Percentiles rank a stretch among this genome's conserved stretches.
Evolutionary conservation across 2,797 vertebrate species (phyloP).

Genomic region (Mallotus villosus): DNA sequence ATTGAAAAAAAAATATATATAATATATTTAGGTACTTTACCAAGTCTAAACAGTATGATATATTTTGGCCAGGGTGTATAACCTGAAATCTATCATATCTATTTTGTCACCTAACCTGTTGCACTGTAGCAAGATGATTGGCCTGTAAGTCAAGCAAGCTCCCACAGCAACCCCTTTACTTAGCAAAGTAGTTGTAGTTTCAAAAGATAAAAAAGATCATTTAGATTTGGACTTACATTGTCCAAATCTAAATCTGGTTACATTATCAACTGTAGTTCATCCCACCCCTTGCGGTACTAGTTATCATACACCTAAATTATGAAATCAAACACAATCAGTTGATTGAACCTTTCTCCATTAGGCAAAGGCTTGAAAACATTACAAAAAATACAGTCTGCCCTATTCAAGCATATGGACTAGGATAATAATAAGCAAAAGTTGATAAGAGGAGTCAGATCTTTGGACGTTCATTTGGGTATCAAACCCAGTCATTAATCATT

Average conservation of each 20-base stretch:
- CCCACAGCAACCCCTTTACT: not conserved
- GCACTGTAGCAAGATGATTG: not conserved
- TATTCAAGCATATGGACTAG: conserved; percentile 47
- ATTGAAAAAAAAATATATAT: not conserved
- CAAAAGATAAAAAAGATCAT: too few species aligned
- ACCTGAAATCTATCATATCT: not conserved
- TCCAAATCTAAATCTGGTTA: too few species aligned
- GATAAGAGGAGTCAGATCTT: conserved; percentile 69
- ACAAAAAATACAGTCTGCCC: not conserved
- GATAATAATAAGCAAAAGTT: conserved; percentile 76
- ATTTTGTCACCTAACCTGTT: not conserved
- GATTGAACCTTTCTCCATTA: too few species aligned
- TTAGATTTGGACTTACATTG: too few species aligned
- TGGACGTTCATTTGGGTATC: conserved; percentile 66
- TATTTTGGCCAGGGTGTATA: not conserved
- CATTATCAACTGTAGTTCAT: too few species aligned
- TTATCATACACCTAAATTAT: too few species aligned
- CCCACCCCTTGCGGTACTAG: too few species aligned
- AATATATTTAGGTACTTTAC: not conserved
- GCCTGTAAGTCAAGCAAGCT: conserved; percentile 1
- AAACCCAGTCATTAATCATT: conserved; percentile 46
- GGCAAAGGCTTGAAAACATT: not conserved
- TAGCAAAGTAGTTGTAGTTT: too few species aligned
- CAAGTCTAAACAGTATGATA: not conserved
- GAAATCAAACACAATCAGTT: too few species aligned